Percentiles rank a stretch among this genome's conserved stretches.
Conservation (phyloP, 1,140 invertebrate genomes). For the Apis florea region DNA sequence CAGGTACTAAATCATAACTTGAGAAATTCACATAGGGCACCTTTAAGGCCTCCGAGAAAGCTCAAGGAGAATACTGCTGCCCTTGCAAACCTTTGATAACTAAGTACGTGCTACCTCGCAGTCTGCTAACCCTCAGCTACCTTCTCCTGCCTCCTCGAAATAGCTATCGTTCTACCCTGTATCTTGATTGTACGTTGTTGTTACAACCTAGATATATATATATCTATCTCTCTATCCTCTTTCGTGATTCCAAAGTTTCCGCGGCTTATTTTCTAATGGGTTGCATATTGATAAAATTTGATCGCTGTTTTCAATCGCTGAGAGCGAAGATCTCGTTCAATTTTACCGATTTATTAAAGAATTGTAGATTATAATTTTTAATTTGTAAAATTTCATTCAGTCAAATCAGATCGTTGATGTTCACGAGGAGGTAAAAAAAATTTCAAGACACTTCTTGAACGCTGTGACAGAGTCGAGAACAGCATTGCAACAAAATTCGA, state of each 20-base stretch:
- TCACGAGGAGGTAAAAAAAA: too few species aligned
- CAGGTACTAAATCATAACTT: conserved; percentile 78
- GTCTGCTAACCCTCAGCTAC: background rate
- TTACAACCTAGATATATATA: background rate
- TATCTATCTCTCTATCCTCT: background rate
- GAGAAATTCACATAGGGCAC: conserved; percentile 76
- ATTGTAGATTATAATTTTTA: too few species aligned
- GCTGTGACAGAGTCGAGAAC: too few species aligned
- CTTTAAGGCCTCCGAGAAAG: conserved; percentile 76
- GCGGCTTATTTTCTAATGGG: background rate
- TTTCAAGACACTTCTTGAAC: too few species aligned
- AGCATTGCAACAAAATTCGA: too few species aligned
- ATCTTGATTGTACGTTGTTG: conserved; percentile 2
- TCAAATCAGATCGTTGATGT: too few species aligned
- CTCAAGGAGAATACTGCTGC: conserved; percentile 62
- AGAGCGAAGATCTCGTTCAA: too few species aligned
- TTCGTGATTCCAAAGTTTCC: too few species aligned
- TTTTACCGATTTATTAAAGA: too few species aligned
- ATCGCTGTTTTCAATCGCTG: too few species aligned
- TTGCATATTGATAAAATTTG: too few species aligned
- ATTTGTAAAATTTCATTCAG: background rate
- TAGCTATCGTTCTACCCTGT: background rate
- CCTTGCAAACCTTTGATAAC: conserved; percentile 74
- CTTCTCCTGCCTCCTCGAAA: background rate
- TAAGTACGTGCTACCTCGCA: conserved; percentile 60